Evolutionary conservation across 2,797 vertebrate genomes (phyloP).

Genomic region (Sebastes kiyomatsui): DNA sequence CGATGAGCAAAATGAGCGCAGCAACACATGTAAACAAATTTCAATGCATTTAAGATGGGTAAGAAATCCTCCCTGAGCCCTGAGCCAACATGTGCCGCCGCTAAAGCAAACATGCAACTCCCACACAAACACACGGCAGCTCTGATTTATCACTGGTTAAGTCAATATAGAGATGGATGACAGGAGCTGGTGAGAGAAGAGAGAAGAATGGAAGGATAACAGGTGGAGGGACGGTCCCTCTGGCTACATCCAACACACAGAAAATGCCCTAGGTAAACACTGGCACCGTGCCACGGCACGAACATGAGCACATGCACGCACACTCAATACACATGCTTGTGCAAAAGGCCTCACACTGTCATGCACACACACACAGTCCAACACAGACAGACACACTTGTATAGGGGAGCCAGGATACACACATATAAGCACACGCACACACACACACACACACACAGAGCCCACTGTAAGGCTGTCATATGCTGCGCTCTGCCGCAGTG

Average conservation of each 20-base stretch:
- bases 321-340: not conserved
- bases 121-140: not conserved
- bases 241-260: conserved; percentile 56
- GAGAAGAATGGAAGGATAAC: conserved; percentile 59
- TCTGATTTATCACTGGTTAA: conserved; percentile 55
- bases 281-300: conserved; percentile 63
- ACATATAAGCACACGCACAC: not conserved
- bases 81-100: conserved; percentile 41
- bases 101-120: conserved; percentile 49
- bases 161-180: conserved; percentile 61
- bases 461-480: conserved; percentile 73
- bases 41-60: conserved; percentile 41
- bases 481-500: conserved; percentile 71
- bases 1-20: conserved; percentile 27
- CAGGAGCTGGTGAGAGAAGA: conserved; percentile 32
- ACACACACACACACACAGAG: conserved; percentile 34
- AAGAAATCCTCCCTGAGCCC: conserved; percentile 41
- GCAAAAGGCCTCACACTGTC: not conserved
- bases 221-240: conserved; percentile 64
- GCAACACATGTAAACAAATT: conserved; percentile 49
- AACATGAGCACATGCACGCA: conserved; percentile 6
- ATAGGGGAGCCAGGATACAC: conserved; percentile 12
- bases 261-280: conserved; percentile 63
- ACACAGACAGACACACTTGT: conserved; percentile 10
- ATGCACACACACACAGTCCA: conserved; percentile 20